Percentiles rank a stretch among this genome's conserved stretches.
These are phyloP conservation scores for Romanogobio albipinnatus DNA, from an alignment of 2,113 vertebrate genomes.

Conservation along the genomic window DNA sequence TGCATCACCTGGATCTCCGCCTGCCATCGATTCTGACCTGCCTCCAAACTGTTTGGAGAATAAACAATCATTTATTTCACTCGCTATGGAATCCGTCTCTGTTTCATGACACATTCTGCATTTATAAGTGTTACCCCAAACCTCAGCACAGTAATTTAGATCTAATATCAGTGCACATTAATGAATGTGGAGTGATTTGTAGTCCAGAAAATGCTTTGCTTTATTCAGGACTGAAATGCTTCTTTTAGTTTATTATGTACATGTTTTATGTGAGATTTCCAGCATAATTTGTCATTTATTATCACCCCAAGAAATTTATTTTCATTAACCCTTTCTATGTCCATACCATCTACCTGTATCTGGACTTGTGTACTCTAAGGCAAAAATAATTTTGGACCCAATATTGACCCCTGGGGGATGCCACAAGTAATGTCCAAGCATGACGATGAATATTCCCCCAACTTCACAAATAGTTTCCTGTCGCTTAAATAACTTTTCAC, in stretches of 20 bases:
- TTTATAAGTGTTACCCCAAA: neutral
- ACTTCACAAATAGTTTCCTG: too few species aligned
- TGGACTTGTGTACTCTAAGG: neutral
- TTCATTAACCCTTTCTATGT: neutral
- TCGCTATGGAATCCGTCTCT: too few species aligned
- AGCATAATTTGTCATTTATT: neutral
- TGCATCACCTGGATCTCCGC: too few species aligned
- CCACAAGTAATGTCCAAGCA: neutral
- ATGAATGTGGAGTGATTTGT: neutral
- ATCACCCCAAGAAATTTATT: neutral
- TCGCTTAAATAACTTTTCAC: too few species aligned
- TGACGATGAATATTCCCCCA: too few species aligned
- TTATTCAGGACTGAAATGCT: neutral
- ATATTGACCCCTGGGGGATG: neutral
- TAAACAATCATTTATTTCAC: too few species aligned
- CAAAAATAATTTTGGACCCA: neutral
- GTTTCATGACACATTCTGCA: too few species aligned
- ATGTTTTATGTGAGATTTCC: neutral
- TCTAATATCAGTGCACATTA: too few species aligned
- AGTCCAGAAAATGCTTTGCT: too few species aligned
- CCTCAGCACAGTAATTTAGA: neutral
- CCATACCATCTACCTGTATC: neutral
- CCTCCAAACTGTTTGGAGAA: too few species aligned
- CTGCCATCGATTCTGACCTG: too few species aligned
- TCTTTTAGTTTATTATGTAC: neutral